These are phyloP conservation scores for Martes martes DNA, from an alignment of 2,113 vertebrate species.

Conservation along the genomic window DNA sequence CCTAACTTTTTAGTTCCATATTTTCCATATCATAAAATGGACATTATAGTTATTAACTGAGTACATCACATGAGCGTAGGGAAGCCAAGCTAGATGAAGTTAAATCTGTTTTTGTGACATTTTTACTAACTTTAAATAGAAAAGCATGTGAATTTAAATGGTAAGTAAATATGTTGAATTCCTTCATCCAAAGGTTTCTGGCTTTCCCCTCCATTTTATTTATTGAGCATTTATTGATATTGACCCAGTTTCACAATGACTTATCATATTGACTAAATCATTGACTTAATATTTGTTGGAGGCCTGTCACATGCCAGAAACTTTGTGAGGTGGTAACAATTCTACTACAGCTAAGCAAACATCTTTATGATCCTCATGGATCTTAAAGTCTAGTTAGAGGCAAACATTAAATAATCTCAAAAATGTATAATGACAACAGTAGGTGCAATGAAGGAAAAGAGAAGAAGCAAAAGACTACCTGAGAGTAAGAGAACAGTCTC, in stretches of 20 bases:
- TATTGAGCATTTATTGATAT: slow-evolving; percentile 21
- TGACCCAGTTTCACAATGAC: background rate
- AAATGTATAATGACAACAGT: background rate
- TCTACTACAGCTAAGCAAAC: background rate
- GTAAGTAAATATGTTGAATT: background rate
- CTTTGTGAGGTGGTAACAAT: background rate
- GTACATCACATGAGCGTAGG: background rate
- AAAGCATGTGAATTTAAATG: slow-evolving; percentile 8
- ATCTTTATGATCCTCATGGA: background rate
- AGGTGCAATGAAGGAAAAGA: background rate
- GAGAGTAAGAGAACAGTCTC: background rate
- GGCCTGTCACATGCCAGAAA: background rate
- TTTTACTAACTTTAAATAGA: slow-evolving; percentile 25
- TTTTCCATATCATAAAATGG: slow-evolving; percentile 7
- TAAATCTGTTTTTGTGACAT: background rate
- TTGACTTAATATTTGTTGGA: background rate
- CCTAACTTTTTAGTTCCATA: background rate
- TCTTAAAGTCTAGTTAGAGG: background rate
- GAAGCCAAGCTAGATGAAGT: background rate
- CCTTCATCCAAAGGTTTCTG: background rate
- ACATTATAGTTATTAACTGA: slow-evolving; percentile 12
- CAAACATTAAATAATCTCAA: background rate
- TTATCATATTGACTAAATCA: background rate
- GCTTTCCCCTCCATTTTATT: background rate
- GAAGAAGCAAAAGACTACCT: background rate